Percentiles rank a stretch among this genome's conserved stretches.
Conservation (phyloP, 2,888 invertebrate species). For the Lasioglossum oenotherae region DNA sequence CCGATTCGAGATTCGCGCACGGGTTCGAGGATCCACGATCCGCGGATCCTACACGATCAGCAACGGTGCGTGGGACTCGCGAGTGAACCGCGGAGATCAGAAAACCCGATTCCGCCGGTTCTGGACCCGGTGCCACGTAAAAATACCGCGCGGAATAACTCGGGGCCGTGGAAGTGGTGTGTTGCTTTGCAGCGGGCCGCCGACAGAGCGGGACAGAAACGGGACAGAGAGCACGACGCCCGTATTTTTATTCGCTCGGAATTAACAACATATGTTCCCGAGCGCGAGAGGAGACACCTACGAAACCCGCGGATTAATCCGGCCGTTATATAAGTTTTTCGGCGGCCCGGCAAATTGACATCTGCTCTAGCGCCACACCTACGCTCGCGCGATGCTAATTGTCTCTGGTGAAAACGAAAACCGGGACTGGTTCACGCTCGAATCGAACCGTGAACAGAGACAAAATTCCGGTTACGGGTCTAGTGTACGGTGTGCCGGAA, state of each 20-base stretch:
- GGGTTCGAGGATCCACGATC: background rate
- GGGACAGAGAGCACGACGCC: background rate
- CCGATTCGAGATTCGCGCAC: conserved; percentile 21
- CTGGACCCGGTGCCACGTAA: conserved; percentile 30
- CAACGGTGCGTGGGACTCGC: conserved; percentile 14
- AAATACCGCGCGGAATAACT: conserved; percentile 40
- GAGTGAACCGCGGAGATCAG: background rate
- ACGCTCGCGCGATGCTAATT: background rate
- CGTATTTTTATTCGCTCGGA: conserved; percentile 49
- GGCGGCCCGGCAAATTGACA: conserved; percentile 46
- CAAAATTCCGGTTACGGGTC: background rate
- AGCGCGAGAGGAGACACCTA: conserved; percentile 6
- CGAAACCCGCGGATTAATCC: conserved; percentile 40
- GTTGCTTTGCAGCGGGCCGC: conserved; percentile 22
- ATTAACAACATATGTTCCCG: conserved; percentile 48
- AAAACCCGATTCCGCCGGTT: background rate
- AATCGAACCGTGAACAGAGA: background rate
- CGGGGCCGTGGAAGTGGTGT: conserved; percentile 6
- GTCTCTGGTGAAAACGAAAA: background rate
- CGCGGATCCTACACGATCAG: background rate
- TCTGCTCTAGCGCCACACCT: conserved; percentile 57
- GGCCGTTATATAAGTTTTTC: conserved; percentile 49
- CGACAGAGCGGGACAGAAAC: background rate
- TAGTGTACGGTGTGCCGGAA: background rate
- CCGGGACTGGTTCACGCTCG: background rate